phyloP scores from a whole-genome alignment of 1,140 invertebrate genomes.

The Lucilia cuprina region DNA sequence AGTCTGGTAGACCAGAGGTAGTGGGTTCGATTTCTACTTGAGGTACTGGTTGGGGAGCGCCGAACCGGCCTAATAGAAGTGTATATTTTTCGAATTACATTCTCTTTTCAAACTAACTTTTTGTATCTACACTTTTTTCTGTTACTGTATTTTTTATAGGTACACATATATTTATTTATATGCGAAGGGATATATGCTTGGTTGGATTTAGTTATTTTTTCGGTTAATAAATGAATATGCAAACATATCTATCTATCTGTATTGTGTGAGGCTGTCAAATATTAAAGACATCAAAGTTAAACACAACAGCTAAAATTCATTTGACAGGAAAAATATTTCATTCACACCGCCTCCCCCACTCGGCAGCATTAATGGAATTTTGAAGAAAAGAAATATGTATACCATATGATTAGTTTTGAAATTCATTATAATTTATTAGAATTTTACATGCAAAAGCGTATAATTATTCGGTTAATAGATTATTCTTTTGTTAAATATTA shows the following conservation, averaged over 20 bases:
- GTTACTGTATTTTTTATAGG: no score
- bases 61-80: no score
- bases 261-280: background rate
- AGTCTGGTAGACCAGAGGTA: no score
- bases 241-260: background rate
- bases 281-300: background rate
- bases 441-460: background rate
- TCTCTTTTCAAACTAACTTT: no score
- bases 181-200: conserved; percentile 7
- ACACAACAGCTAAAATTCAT: background rate
- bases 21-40: no score
- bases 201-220: background rate
- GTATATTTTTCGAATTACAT: no score
- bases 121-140: background rate
- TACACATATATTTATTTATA: background rate
- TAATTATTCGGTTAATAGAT: background rate
- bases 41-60: no score
- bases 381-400: background rate
- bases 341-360: background rate
- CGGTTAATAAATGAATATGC: background rate
- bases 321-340: background rate
- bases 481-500: background rate
- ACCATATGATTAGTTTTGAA: background rate
- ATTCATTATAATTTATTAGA: conserved; percentile 3
- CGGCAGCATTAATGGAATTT: background rate